Evolutionary conservation across 1,140 invertebrate genomes (phyloP).

Genomic region (Drosophila miranda): DNA sequence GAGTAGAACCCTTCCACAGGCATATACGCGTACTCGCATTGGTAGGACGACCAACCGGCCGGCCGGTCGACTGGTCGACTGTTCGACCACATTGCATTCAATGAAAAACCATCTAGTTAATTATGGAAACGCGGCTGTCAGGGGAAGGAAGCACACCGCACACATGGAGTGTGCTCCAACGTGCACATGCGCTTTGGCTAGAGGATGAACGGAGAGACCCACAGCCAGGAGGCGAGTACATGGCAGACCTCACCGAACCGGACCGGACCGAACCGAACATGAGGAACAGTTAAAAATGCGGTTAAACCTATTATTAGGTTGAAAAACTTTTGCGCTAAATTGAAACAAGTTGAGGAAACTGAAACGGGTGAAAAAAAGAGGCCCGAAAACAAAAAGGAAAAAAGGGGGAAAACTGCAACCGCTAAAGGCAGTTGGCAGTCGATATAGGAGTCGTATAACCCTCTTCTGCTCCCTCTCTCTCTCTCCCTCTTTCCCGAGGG

Average conservation of each 20-base stretch:
- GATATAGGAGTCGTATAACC: conserved; percentile 29
- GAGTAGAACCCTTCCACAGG: no score
- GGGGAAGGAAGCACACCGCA: conserved; percentile 16
- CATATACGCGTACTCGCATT: no score
- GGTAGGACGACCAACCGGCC: no score
- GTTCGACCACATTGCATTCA: conserved; percentile 37
- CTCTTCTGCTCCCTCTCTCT: conserved; percentile 29
- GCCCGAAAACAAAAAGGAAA: conserved; percentile 8
- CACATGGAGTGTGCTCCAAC: conserved; percentile 52
- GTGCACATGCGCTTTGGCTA: conserved; percentile 57
- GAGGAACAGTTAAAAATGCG: conserved; percentile 77
- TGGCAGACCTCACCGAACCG: conserved; percentile 17
- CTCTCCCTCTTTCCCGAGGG: conserved; percentile 22
- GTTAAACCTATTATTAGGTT: conserved; percentile 79
- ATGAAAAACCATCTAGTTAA: conserved; percentile 74
- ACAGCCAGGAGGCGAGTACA: no score
- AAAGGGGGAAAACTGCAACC: conserved; percentile 54
- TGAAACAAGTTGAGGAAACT: conserved; percentile 62
- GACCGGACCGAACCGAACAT: conserved; percentile 38
- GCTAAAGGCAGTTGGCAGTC: conserved; percentile 58
- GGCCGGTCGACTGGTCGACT: conserved; percentile 22
- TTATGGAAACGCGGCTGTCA: conserved; percentile 59
- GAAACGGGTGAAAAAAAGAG: conserved; percentile 19
- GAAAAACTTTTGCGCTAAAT: conserved; percentile 70
- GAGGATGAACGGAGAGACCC: conserved; percentile 12